These are phyloP conservation scores for Eulemur macaco DNA, from an alignment of 2,113 vertebrate species.

Conservation along the genomic window DNA sequence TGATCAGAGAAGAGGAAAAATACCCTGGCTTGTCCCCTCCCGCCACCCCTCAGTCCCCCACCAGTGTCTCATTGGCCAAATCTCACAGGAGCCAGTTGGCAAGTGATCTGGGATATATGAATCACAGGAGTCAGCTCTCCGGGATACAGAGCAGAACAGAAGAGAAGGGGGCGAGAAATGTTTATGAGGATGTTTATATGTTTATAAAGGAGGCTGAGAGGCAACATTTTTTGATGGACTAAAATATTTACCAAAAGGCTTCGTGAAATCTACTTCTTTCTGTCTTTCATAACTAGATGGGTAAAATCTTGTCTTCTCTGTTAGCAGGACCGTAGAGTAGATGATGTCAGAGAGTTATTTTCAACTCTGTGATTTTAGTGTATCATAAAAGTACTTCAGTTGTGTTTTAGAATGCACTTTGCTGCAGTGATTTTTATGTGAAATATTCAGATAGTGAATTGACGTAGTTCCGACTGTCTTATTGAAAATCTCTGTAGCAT, in stretches of 20 bases:
- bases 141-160: background rate
- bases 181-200: background rate
- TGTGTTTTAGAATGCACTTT: background rate
- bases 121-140: background rate
- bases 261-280: background rate
- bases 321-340: background rate
- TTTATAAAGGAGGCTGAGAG: background rate
- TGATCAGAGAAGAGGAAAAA: background rate
- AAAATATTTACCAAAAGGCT: background rate
- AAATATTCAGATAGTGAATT: background rate
- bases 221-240: background rate
- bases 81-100: background rate
- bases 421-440: background rate
- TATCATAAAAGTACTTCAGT: background rate
- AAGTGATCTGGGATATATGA: background rate
- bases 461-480: background rate
- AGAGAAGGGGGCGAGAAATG: background rate
- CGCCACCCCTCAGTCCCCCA: fast-evolving
- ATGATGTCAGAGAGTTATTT: background rate
- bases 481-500: background rate
- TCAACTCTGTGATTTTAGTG: slow-evolving; percentile 2
- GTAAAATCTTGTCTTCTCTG: background rate
- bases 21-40: background rate
- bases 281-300: background rate
- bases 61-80: background rate